phyloP scores from a whole-genome alignment of 2,888 invertebrate species.

The Pyrrhosoma nymphula region DNA sequence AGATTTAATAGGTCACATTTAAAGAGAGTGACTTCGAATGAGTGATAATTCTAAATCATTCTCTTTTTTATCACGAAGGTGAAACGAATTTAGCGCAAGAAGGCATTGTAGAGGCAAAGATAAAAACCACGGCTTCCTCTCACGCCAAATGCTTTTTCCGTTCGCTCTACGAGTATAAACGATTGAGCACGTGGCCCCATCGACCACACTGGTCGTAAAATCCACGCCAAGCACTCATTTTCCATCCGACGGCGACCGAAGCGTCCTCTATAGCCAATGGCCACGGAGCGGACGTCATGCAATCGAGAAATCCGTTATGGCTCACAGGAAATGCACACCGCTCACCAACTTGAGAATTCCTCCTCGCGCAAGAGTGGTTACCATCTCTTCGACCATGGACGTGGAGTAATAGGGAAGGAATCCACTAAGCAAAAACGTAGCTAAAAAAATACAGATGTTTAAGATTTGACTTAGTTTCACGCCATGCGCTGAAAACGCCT shows the following conservation, averaged over 20 bases:
- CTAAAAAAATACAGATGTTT: too few species aligned
- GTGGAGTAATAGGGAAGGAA: not conserved
- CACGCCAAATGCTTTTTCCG: not conserved
- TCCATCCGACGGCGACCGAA: not conserved
- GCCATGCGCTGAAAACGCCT: not conserved
- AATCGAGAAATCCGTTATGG: not conserved
- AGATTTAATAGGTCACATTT: not conserved
- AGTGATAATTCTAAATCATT: not conserved
- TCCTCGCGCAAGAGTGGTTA: not conserved
- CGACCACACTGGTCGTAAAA: not conserved
- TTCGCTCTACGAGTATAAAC: not conserved
- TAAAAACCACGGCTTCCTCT: not conserved
- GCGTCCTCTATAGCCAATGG: not conserved
- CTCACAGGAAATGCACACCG: constrained; percentile 30
- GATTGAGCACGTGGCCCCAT: not conserved
- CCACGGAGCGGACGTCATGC: not conserved
- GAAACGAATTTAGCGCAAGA: too few species aligned
- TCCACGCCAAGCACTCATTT: not conserved
- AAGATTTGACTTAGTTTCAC: not conserved
- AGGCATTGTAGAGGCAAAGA: too few species aligned
- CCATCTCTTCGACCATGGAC: not conserved
- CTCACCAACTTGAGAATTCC: not conserved
- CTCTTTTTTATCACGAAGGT: too few species aligned
- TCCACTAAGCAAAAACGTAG: too few species aligned
- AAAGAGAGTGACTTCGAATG: not conserved